These are phyloP conservation scores for Odontocolon sp. DNA, from an alignment of 2,888 invertebrate species.

Conservation along the genomic window DNA sequence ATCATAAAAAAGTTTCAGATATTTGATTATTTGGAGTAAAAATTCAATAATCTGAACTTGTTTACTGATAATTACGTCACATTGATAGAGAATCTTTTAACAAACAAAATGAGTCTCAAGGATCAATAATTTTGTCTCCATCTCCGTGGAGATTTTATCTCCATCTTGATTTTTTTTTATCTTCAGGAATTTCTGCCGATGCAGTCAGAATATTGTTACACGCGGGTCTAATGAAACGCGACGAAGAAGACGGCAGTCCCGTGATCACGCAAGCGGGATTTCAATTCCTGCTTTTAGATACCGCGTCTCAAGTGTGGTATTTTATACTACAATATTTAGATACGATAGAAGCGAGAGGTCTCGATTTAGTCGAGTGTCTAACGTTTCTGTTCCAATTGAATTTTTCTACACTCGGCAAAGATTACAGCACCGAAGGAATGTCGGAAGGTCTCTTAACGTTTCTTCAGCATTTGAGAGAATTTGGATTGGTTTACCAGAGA, in stretches of 20 bases:
- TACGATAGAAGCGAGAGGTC: conserved; percentile 92
- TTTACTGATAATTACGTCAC: too few species aligned
- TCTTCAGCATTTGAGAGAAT: conserved; percentile 97
- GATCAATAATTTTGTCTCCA: too few species aligned
- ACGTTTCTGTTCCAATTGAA: conserved; percentile 98
- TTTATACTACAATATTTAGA: conserved; percentile 98
- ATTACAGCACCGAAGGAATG: conserved; percentile 98
- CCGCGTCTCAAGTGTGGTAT: conserved; percentile 98
- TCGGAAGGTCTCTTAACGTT: conserved; percentile 93
- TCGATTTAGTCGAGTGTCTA: conserved; percentile 95
- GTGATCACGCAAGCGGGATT: conserved; percentile 97
- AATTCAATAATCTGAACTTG: too few species aligned
- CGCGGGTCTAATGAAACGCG: conserved; percentile 95
- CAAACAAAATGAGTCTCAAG: too few species aligned
- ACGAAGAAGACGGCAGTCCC: conserved; percentile 90
- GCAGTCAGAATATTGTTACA: conserved; percentile 96
- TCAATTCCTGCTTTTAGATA: conserved; percentile 96
- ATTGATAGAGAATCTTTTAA: too few species aligned
- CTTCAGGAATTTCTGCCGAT: conserved; percentile 90
- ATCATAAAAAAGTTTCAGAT: too few species aligned
- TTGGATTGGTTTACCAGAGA: conserved; percentile 98
- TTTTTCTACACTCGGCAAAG: conserved; percentile 96
- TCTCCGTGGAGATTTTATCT: too few species aligned
- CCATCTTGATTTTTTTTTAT: conserved; percentile 11
- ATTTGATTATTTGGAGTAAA: too few species aligned